Evolutionary conservation across 1,140 invertebrate genomes (phyloP).

Genomic region (Heliconius hermathena): DNA sequence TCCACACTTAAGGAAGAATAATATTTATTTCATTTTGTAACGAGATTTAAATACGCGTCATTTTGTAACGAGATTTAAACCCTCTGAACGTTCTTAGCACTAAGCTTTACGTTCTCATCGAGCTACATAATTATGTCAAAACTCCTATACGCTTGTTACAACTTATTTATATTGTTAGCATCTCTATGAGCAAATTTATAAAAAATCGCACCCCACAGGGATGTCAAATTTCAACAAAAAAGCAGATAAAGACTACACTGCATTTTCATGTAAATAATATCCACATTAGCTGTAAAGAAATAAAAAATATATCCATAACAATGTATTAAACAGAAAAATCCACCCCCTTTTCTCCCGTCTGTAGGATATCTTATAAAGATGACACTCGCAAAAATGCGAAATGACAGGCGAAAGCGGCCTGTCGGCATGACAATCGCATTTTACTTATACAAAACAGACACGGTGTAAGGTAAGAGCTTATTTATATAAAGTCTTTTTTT

Average conservation of each 20-base stretch:
- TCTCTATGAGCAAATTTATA: no score
- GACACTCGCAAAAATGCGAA: slow-evolving; percentile 66
- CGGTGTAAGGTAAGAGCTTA: slow-evolving; percentile 26
- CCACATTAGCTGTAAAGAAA: background rate
- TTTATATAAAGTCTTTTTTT: background rate
- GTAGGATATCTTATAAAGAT: slow-evolving; percentile 48
- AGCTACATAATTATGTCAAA: no score
- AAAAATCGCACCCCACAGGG: no score
- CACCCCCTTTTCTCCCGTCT: slow-evolving; percentile 14
- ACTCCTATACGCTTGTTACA: no score
- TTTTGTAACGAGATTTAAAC: no score
- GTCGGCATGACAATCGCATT: slow-evolving; percentile 66
- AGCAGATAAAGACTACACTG: no score
- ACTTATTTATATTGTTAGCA: no score
- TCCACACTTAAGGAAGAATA: background rate
- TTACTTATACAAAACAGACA: slow-evolving; percentile 52
- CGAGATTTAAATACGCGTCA: no score
- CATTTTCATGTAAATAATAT: background rate
- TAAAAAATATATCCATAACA: slow-evolving; percentile 12
- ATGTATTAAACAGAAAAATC: slow-evolving; percentile 21
- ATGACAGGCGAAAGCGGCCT: slow-evolving; percentile 64
- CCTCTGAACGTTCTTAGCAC: no score
- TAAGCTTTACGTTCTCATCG: no score
- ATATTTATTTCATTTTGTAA: no score
- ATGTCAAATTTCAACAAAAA: no score